Conservation (phyloP, 2,888 invertebrate genomes). For the Piscicola geometra region DNA sequence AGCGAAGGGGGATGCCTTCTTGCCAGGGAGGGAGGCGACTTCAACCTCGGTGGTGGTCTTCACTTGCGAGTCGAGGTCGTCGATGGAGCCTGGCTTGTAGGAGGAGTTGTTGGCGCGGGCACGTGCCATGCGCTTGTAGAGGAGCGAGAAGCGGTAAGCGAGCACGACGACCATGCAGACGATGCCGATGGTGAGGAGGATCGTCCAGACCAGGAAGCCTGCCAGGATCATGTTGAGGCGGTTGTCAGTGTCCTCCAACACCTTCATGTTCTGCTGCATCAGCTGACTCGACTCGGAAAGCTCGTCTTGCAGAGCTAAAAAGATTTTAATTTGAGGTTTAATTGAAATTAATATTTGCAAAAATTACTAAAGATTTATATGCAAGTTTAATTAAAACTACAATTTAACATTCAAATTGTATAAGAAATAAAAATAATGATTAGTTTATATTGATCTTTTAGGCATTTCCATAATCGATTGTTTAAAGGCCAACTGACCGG, state of each 20-base stretch:
- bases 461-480: no score
- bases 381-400: background rate
- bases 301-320: constrained; percentile 20
- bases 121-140: constrained; percentile 28
- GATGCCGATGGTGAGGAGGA: constrained; percentile 34
- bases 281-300: constrained; percentile 10
- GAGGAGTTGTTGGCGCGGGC: background rate
- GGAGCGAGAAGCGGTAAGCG: constrained; percentile 19
- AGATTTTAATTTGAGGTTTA: background rate
- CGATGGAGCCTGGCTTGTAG: background rate
- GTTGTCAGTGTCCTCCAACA: constrained; percentile 17
- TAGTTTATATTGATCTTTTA: no score
- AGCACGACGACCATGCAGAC: constrained; percentile 33
- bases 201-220: constrained; percentile 32
- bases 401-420: background rate
- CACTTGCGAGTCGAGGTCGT: background rate
- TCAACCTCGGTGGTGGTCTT: background rate
- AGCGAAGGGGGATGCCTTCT: background rate
- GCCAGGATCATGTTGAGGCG: constrained; percentile 29
- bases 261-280: constrained; percentile 2
- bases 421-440: background rate
- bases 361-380: background rate
- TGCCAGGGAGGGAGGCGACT: background rate
- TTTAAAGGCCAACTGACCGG: constrained; percentile 35
- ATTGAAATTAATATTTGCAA: background rate